Evolutionary conservation across 2,888 invertebrate genomes (phyloP), one percentile per base, ranked within the genome.

Genomic region (Diogma glabrata): DNA sequence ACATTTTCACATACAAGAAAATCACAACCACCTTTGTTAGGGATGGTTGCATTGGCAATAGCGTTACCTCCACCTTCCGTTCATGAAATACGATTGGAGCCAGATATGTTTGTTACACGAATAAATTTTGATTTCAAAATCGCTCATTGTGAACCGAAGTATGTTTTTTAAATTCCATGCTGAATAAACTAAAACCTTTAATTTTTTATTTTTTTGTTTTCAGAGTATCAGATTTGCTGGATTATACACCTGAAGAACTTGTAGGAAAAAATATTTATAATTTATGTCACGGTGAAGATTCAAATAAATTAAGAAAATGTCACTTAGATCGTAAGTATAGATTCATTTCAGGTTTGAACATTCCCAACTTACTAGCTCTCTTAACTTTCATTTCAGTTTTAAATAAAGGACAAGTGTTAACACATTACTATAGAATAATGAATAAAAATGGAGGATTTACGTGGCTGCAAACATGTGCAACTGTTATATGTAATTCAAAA

Each of bases 71-170:
- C 96, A 10, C 95, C 96, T 10, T 94, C 93, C 57, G 92, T 96
- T 57, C 94, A 96, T 67, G 96, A 96, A 74, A 92, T 95, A 61
- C 81, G 94, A 60, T 76, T 96, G 60, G 95, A 95, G 70, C 82
- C 88, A 51, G 92, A 92, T 67, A 91, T 91, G 90, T 96, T 96
- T 71, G 95, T 96, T 61, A 95, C 92, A 54, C 81, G 94, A 64
- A 87, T 96, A 64, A 91, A 87, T 69, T 93, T 95, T 63, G 93
- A 95, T 72, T 92, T 96, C 73, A 83, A 89, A 74, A 87, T 96
- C 76, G 91, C 93, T 56, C 95, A 96, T 70, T 95, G 95, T 68
- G 96, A 96, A 69, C 94, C 95, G 64, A 87, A 86, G 92, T 92
- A 73, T 75, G 77, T 66, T 5, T 16, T n/a, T 40, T 6, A 36